phyloP scores from a whole-genome alignment of 1,140 invertebrate genomes.

The Coenobita brevimanus region DNA sequence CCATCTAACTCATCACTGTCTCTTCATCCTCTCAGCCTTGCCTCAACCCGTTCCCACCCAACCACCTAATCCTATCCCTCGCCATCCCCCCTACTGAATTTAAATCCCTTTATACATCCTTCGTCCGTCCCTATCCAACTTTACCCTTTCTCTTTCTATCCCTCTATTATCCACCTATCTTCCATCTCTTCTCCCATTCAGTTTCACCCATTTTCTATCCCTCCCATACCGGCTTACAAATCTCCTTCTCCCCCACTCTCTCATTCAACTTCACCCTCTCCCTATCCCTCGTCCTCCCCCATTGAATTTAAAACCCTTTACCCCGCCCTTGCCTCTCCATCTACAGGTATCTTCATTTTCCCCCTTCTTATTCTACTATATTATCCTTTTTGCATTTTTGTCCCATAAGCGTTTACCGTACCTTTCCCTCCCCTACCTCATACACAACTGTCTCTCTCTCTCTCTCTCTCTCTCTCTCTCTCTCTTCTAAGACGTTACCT shows the following conservation, averaged over 20 bases:
- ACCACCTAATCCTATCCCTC: no score
- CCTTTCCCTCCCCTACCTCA: no score
- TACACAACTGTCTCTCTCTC: no score
- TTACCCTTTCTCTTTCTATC: neutral
- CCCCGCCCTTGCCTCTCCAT: slow-evolving; percentile 1
- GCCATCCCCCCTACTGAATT: neutral
- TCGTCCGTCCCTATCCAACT: neutral
- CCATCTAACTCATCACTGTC: neutral
- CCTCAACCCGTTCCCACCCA: neutral
- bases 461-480: no score
- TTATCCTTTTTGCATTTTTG: no score
- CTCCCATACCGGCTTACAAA: neutral
- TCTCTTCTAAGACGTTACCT: no score
- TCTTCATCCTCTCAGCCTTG: neutral
- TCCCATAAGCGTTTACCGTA: no score
- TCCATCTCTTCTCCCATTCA: neutral
- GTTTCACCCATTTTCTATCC: neutral
- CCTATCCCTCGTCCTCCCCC: neutral
- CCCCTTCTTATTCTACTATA: no score
- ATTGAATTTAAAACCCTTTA: slow-evolving; percentile 5
- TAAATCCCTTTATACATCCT: no score
- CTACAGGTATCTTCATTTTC: neutral
- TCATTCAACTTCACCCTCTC: neutral
- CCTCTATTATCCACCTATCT: neutral
- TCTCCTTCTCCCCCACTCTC: neutral